A percentile compares a stretch with the other conserved stretches of the same genome.
These are phyloP conservation scores for Oncopodura yosiiana DNA, from an alignment of 1,140 invertebrate genomes.

Conservation along the genomic window DNA sequence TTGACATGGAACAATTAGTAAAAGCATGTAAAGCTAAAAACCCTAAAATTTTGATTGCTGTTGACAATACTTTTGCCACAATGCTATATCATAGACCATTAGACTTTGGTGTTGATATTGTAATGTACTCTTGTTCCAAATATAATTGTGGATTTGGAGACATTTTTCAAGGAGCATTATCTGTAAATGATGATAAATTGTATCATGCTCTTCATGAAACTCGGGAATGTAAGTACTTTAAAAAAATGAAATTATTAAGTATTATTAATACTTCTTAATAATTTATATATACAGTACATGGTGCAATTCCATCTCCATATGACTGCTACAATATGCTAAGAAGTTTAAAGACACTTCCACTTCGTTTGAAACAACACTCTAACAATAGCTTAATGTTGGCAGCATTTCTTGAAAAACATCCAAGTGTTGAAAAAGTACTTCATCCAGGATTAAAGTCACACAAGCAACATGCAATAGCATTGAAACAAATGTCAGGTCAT, in stretches of 20 bases:
- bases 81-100: conserved; percentile 51
- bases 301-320: conserved; percentile 54
- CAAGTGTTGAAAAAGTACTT: conserved; percentile 48
- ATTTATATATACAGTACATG: conserved; percentile 42
- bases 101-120: conserved; percentile 51
- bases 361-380: conserved; percentile 52
- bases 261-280: conserved; percentile 1
- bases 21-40: conserved; percentile 38
- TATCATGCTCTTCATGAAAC: conserved; percentile 45
- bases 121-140: conserved; percentile 54
- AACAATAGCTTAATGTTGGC: conserved; percentile 50
- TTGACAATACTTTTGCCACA: conserved; percentile 58
- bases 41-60: conserved; percentile 45
- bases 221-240: conserved; percentile 37
- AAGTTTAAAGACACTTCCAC: conserved; percentile 51
- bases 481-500: background rate
- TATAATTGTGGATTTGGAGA: conserved; percentile 60
- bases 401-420: conserved; percentile 47
- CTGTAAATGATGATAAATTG: conserved; percentile 44
- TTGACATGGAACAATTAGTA: conserved; percentile 49
- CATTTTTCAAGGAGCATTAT: conserved; percentile 53
- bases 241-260: too few species aligned
- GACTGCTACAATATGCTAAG: conserved; percentile 53
- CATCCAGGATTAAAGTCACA: conserved; percentile 42
- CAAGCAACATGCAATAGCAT: background rate